These are phyloP conservation scores for Tragelaphus buxtoni DNA, from an alignment of 2,113 vertebrate species.

Conservation along the genomic window DNA sequence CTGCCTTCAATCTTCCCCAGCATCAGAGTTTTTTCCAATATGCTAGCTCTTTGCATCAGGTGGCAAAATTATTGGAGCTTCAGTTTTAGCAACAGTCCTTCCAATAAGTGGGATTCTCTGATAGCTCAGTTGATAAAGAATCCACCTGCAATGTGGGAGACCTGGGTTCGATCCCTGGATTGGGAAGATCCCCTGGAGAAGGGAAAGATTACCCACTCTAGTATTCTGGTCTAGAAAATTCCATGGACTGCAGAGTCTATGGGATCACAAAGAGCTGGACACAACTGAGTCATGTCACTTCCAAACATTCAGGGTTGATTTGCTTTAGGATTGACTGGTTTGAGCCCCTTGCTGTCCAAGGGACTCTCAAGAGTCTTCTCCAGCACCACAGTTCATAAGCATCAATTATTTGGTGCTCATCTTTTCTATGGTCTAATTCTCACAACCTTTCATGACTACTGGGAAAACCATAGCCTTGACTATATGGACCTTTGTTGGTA, in stretches of 20 bases:
- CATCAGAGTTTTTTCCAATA: not conserved
- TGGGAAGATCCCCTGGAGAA: not conserved
- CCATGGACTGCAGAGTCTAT: not conserved
- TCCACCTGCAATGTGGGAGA: not conserved
- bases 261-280: not conserved
- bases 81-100: not conserved
- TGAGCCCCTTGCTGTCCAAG: not conserved
- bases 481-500: not conserved
- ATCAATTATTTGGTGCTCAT: not conserved
- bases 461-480: not conserved
- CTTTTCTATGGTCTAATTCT: not conserved
- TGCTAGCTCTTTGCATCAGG: not conserved
- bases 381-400: not conserved
- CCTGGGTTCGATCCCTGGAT: not conserved
- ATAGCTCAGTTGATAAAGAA: not conserved
- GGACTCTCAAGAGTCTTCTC: not conserved
- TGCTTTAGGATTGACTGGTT: not conserved
- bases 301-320: not conserved
- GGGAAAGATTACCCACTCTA: not conserved
- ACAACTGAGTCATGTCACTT: rapidly evolving
- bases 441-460: not conserved
- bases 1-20: not conserved
- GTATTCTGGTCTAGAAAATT: not conserved
- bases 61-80: not conserved
- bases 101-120: not conserved